phyloP scores from a whole-genome alignment of 2,797 vertebrate species.

The Chelonia mydas region DNA sequence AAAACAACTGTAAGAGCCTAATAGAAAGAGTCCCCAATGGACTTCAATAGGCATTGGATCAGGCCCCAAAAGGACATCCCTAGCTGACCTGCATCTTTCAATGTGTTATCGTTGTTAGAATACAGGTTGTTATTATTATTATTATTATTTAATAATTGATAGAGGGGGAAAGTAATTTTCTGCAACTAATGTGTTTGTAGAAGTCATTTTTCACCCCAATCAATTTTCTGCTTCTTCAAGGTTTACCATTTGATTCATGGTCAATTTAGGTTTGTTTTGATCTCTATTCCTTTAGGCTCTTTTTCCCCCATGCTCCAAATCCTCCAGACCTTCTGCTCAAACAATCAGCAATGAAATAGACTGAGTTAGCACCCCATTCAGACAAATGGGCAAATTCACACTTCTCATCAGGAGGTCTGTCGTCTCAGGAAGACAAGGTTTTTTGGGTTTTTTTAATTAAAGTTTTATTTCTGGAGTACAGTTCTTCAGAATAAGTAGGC shows the following conservation, averaged over 20 bases:
- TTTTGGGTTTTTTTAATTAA: not conserved
- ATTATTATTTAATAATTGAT: fast-evolving
- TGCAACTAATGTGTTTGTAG: not conserved
- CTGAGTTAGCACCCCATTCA: not conserved
- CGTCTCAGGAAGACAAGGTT: not conserved
- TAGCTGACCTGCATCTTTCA: not conserved
- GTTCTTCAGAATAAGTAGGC: not conserved
- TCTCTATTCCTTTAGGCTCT: not conserved
- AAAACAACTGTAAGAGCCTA: not conserved
- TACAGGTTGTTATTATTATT: not conserved
- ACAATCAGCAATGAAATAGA: not conserved
- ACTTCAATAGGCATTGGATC: not conserved
- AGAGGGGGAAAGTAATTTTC: not conserved
- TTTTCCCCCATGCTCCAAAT: not conserved
- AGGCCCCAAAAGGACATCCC: not conserved
- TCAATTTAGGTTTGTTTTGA: not conserved
- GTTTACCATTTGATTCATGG: fast-evolving
- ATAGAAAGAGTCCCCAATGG: not conserved
- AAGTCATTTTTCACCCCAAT: not conserved
- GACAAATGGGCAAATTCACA: not conserved
- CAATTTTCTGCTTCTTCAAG: not conserved
- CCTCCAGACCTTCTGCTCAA: not conserved
- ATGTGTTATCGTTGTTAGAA: not conserved
- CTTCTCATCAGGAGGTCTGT: fast-evolving
- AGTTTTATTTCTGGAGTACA: not conserved